A percentile compares a stretch with the other conserved stretches of the same genome.
Conservation (phyloP, 2,888 invertebrate species). For the Cosmopolites sordidus region DNA sequence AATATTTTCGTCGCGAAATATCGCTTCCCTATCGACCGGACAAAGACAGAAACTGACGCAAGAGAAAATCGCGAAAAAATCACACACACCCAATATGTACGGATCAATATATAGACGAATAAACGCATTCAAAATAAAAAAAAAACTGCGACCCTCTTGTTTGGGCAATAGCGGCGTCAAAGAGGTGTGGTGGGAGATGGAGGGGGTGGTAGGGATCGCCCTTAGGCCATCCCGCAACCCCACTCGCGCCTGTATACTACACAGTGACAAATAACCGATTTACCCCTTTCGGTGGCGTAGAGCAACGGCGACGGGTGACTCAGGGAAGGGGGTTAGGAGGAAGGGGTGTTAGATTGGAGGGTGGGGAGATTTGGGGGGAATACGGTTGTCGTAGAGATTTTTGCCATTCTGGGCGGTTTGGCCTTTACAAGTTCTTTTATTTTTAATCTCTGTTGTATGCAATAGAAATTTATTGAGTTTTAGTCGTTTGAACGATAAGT, state of each 20-base stretch:
- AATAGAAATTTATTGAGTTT: too few species aligned
- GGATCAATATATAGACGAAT: conserved; percentile 42
- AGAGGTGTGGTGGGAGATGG: conserved; percentile 17
- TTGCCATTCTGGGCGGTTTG: not conserved
- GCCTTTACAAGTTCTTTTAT: too few species aligned
- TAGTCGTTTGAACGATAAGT: too few species aligned
- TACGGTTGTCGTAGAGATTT: not conserved
- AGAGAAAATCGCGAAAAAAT: not conserved
- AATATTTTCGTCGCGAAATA: too few species aligned
- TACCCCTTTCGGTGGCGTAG: not conserved
- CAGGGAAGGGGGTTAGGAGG: too few species aligned
- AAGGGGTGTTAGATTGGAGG: too few species aligned
- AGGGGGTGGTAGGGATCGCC: not conserved
- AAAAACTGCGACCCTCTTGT: conserved; percentile 34
- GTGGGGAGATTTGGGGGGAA: not conserved
- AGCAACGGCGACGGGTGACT: too few species aligned
- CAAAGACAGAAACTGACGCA: too few species aligned
- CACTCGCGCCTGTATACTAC: too few species aligned
- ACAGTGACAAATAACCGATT: conserved; percentile 2
- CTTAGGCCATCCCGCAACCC: too few species aligned
- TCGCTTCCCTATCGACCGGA: too few species aligned
- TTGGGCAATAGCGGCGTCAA: conserved; percentile 28
- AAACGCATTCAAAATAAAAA: conserved; percentile 42
- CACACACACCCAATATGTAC: conserved; percentile 35
- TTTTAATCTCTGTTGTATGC: too few species aligned